A percentile compares a stretch with the other conserved stretches of the same genome.
Evolutionary conservation across 2,113 vertebrate genomes (phyloP).

Genomic region (Cisticola juncidis): DNA sequence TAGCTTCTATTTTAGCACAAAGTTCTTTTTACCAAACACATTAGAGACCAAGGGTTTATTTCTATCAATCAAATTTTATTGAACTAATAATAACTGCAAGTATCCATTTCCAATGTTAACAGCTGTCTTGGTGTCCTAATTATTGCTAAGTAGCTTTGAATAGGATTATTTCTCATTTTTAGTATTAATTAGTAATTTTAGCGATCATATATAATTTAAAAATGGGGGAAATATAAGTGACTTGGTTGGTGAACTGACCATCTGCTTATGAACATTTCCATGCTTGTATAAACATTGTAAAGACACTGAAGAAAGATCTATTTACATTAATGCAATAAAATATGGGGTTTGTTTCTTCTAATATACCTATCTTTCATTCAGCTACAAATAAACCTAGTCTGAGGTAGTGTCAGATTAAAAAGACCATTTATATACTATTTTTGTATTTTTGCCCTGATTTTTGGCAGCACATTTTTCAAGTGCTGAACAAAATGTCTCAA

Average conservation of each 20-base stretch:
- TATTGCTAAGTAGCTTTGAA: conserved; percentile 16
- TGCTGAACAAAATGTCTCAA: neutral
- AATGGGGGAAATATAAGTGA: neutral
- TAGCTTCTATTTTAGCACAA: neutral
- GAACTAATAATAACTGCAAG: neutral
- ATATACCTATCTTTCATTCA: neutral
- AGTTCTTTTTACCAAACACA: neutral
- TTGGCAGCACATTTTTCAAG: neutral
- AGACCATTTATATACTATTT: neutral
- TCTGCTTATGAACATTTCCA: neutral
- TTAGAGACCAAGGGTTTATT: neutral
- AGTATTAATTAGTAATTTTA: neutral
- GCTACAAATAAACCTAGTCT: neutral
- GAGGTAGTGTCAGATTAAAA: neutral
- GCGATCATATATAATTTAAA: neutral
- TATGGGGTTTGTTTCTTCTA: neutral
- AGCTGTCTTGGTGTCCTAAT: neutral
- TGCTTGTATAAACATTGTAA: neutral
- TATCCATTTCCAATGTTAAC: neutral
- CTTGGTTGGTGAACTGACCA: neutral
- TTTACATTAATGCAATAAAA: neutral
- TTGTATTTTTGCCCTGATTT: neutral
- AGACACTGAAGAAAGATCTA: neutral
- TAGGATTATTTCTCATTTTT: neutral
- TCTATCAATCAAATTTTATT: neutral